phyloP scores from a whole-genome alignment of 2,888 invertebrate species.

The Coelinius sp. region DNA sequence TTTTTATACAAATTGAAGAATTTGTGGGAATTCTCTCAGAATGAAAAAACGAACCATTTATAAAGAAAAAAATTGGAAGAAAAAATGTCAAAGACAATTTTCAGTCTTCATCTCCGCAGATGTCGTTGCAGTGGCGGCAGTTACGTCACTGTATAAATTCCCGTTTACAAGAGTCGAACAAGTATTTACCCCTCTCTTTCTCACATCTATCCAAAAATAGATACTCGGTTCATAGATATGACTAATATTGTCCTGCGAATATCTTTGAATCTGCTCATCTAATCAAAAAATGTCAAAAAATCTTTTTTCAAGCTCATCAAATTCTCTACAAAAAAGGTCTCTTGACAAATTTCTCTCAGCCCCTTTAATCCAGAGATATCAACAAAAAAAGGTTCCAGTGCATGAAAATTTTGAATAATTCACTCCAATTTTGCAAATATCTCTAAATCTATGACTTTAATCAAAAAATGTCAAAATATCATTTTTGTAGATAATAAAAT shows the following conservation, averaged over 20 bases:
- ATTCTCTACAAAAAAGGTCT: neutral
- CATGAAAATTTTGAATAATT: no score
- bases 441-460: neutral
- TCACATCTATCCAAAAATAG: neutral
- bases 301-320: neutral
- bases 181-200: neutral
- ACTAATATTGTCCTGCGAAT: neutral
- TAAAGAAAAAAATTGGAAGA: neutral
- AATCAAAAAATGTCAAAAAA: neutral
- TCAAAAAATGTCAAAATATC: neutral
- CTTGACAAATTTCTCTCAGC: neutral
- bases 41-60: neutral
- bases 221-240: neutral
- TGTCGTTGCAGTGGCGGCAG: slow-evolving; percentile 9
- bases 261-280: neutral
- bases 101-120: slow-evolving; percentile 6
- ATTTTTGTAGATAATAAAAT: neutral
- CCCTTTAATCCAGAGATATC: neutral
- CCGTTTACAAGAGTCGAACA: neutral
- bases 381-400: no score
- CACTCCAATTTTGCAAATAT: neutral
- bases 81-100: neutral
- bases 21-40: neutral
- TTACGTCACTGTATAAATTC: slow-evolving; percentile 18
- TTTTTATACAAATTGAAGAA: neutral